These are phyloP conservation scores for Epinephelus awoara DNA, from an alignment of 2,797 vertebrate genomes.

Conservation along the genomic window DNA sequence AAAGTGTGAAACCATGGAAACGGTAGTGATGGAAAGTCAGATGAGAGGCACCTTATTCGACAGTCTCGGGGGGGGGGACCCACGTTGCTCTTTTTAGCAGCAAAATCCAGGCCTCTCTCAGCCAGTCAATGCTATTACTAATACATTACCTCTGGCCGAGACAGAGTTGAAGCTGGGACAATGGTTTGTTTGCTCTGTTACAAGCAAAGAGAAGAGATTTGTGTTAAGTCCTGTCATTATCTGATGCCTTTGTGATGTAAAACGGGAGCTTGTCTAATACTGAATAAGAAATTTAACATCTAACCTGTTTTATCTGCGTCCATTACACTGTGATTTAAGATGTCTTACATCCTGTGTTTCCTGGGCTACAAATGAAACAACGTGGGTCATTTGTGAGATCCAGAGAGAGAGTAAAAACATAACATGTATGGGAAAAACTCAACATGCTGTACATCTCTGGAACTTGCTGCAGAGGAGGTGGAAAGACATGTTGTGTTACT, in stretches of 20 bases:
- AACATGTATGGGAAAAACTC: background rate
- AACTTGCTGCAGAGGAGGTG: background rate
- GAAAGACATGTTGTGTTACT: background rate
- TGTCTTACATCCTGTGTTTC: too few relatives aligned
- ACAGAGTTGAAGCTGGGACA: constrained; percentile 23
- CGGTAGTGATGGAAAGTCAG: constrained; percentile 24
- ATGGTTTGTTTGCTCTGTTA: constrained; percentile 2
- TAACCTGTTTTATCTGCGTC: too few relatives aligned
- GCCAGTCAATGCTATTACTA: constrained; percentile 51
- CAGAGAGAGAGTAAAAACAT: background rate
- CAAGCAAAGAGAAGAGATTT: background rate
- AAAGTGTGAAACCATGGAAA: constrained; percentile 48
- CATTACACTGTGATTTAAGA: too few relatives aligned
- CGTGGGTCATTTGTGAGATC: background rate
- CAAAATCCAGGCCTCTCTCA: constrained; percentile 51
- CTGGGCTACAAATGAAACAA: too few relatives aligned
- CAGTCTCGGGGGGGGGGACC: constrained; percentile 42
- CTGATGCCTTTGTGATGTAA: background rate
- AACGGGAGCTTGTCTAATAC: background rate
- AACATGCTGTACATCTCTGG: background rate
- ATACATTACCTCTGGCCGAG: constrained; percentile 50
- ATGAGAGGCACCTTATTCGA: constrained; percentile 25
- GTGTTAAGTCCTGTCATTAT: background rate
- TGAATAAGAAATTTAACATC: too few relatives aligned
- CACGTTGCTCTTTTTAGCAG: constrained; percentile 55